Conservation (phyloP, 2,113 vertebrate species). For the Hemiprocne comata region DNA sequence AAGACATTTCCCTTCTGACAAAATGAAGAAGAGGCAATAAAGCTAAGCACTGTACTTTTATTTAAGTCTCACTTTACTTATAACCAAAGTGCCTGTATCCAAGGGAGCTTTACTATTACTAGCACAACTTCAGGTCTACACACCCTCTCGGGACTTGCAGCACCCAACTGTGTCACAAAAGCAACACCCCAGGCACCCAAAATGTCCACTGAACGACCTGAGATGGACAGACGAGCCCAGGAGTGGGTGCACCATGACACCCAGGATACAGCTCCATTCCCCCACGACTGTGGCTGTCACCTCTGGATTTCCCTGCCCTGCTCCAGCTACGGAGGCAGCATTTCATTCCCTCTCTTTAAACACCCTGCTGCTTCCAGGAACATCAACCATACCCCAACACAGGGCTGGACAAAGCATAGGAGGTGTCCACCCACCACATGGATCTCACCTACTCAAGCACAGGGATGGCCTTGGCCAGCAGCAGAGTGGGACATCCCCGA, state of each 20-base stretch:
- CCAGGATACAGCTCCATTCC: too few species aligned
- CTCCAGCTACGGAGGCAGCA: not conserved
- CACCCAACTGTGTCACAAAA: accelerated
- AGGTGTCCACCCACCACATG: accelerated
- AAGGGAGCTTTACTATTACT: not conserved
- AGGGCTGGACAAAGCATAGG: accelerated
- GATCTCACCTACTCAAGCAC: not conserved
- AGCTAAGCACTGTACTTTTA: not conserved
- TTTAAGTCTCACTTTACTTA: not conserved
- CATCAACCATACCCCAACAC: accelerated
- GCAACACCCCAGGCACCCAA: accelerated
- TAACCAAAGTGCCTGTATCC: not conserved
- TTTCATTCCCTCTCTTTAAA: not conserved
- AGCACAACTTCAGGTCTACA: not conserved
- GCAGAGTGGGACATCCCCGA: too few species aligned
- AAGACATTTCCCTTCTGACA: not conserved
- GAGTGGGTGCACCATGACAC: too few species aligned
- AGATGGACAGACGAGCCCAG: not conserved
- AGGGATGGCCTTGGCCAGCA: too few species aligned
- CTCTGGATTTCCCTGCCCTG: not conserved
- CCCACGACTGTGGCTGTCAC: too few species aligned
- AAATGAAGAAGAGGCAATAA: not conserved
- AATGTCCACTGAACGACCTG: accelerated
- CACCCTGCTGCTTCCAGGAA: not conserved
- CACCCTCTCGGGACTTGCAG: not conserved